These are phyloP conservation scores for Drosophila mercatorum DNA, from an alignment of 2,888 invertebrate genomes.

Conservation along the genomic window DNA sequence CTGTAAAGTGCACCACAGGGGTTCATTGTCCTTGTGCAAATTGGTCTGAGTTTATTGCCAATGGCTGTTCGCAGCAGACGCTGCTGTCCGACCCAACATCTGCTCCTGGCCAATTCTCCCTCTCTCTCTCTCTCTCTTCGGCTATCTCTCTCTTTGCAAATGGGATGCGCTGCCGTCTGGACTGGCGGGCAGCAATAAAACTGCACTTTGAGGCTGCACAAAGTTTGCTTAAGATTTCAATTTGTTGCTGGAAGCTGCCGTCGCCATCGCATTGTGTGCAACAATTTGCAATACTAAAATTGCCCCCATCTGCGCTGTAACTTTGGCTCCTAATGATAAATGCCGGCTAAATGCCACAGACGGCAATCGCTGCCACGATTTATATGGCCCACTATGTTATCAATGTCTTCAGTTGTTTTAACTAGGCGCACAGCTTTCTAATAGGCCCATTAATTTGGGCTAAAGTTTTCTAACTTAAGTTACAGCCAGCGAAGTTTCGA, in stretches of 20 bases:
- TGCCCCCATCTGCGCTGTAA: slow-evolving; percentile 38
- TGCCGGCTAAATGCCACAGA: slow-evolving; percentile 63
- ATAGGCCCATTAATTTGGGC: slow-evolving; percentile 53
- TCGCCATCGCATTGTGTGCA: slow-evolving; percentile 55
- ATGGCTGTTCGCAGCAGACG: slow-evolving; percentile 59
- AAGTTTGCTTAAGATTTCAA: slow-evolving; percentile 80
- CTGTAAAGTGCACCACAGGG: slow-evolving; percentile 75
- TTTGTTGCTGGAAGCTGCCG: slow-evolving; percentile 54
- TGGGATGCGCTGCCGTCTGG: slow-evolving; percentile 20
- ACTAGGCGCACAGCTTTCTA: slow-evolving; percentile 4
- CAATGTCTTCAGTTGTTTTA: slow-evolving; percentile 45
- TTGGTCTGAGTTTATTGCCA: slow-evolving; percentile 78
- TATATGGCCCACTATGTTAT: slow-evolving; percentile 57
- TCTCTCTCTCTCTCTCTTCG: background rate
- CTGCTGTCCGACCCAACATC: slow-evolving; percentile 52
- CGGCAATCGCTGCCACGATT: slow-evolving; percentile 62
- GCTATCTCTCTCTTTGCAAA: background rate
- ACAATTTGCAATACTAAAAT: slow-evolving; percentile 70
- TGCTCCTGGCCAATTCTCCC: slow-evolving; percentile 30
- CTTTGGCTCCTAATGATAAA: slow-evolving; percentile 73
- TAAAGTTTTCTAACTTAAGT: slow-evolving; percentile 15
- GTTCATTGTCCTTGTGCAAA: slow-evolving; percentile 80
- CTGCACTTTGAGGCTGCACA: slow-evolving; percentile 68
- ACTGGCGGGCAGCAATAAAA: slow-evolving; percentile 58
- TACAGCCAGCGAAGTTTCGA: slow-evolving; percentile 10